Evolutionary conservation across 2,113 vertebrate species (phyloP), one percentile per base, ranked within the genome.

Genomic region (Apodemus sylvaticus): DNA sequence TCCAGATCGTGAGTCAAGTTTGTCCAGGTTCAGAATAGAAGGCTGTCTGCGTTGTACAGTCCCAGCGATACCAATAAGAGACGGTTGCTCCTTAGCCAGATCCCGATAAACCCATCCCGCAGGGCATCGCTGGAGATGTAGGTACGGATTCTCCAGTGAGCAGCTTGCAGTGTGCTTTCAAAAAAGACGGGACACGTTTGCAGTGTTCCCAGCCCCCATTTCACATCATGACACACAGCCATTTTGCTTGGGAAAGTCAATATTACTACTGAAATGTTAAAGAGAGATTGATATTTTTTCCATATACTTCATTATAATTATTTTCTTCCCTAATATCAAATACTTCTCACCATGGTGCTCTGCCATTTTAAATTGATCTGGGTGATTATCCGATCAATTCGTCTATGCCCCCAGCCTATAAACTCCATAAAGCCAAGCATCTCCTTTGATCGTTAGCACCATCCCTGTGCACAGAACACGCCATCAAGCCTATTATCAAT

Each of bases 251-350:
- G 51, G 45, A 93, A 96, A 94, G 64, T 64, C 53, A 88, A 34
- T 77, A 74, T 79, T 58, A 70, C 42, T 70, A 87, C 70, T 94
- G 55, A 97, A 93, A 82, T 87, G 66, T 16, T 55, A 64, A 94
- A 94, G 34, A 42, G 9, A 76, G 34, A 71, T 0, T 88, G 87
- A 64, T 4, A 4, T 45, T 20, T 34, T 26, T 62, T 42, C 45
- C 45, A 34, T 1, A 60, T 3, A 13, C 17, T 70, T 26, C 71
- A 1, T 88, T 66, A 39, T 83, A 42, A 79, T 36, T 42, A 11
- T 39, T 20, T 22, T 22, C 60, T 95, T 71, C 77, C 19, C 34
- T 89, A 58, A 55, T 91, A 64, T 76, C 31, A 64, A 89, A 74
- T 48, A 34, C 48, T 14, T 88, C 64, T 94, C 62, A 12, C 60